Base-by-base conservation (phyloP, 37 sponge, comb jelly and placozoan genomes). In the Crambe crambe region DNA sequence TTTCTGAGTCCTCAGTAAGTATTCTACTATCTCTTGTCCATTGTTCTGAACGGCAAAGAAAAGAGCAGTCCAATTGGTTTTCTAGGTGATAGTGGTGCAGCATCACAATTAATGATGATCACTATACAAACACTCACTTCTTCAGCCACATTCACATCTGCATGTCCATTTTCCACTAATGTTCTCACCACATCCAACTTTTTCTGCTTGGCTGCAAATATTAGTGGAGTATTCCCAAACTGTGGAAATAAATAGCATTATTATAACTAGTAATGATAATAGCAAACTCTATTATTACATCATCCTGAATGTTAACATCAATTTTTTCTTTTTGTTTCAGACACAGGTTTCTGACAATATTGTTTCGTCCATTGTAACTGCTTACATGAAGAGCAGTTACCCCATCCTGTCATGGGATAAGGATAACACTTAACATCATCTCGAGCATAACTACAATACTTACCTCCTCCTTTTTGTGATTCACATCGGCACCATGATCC, bases 101-200 rank as follows among this genome's bases (percentile, higher is more conserved):
- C 51, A 47, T 6, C 51, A 47, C 51, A 47, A 47, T 6, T 47
- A 15, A 47, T 15, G 10, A 47, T 6, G 6, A 15, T 47, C 51
- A 15, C 12, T 47, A 12, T 47, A 15, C 12, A 6, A 6, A 6
- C 3, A 65, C 66, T 65, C 3, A 65, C 66, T 3, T 9, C 30
- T 30, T 65, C 66, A 65, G 34, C 12, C 25, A 65, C 12, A 30
- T 65, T 65, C 66, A 65, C 27, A 8, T 65, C 31, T 65, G 66
- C 66, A 8, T 34, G 27, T 65, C 66, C 66, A 65, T 65, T 65
- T 65, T 65, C 66, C 15, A 65, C 66, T 34, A 65, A 65, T 65
- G 31, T 26, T 30, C 66, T 18, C 66, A 65, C 66, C 25, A 65
- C 1, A 65, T 65, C 31, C 32, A 65, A 30, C 5, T 65, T 26